phyloP scores from a whole-genome alignment of 1,140 invertebrate genomes.

The Drosophila santomea region DNA sequence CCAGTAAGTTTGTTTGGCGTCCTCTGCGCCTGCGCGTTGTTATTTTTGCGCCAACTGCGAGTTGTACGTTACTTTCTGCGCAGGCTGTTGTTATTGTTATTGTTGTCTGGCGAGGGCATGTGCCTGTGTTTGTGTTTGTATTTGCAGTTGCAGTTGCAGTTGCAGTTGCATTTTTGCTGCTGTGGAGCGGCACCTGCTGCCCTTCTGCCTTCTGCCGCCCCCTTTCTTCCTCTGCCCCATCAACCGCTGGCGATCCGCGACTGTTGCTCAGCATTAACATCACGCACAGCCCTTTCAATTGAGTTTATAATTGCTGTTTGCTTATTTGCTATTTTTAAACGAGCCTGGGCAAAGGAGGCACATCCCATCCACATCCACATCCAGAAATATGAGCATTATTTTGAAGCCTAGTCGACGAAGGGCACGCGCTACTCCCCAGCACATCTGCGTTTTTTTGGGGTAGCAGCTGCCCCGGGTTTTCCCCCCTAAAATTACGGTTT shows the following conservation, averaged over 20 bases:
- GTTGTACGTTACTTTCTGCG: conserved; percentile 67
- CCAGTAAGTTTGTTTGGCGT: conserved; percentile 3
- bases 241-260: conserved; percentile 19
- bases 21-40: conserved; percentile 37
- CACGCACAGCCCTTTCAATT: conserved; percentile 80
- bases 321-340: conserved; percentile 76
- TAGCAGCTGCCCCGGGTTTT: conserved; percentile 39
- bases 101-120: conserved; percentile 23
- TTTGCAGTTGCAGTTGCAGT: not conserved
- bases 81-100: conserved; percentile 35
- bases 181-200: conserved; percentile 53
- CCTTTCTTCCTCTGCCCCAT: not conserved
- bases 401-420: conserved; percentile 61
- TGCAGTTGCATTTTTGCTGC: conserved; percentile 36
- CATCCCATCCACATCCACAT: not conserved
- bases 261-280: conserved; percentile 65
- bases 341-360: conserved; percentile 29
- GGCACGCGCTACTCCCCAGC: conserved; percentile 63
- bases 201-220: not conserved
- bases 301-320: conserved; percentile 70
- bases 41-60: conserved; percentile 49
- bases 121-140: conserved; percentile 22
- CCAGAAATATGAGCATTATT: conserved; percentile 45
- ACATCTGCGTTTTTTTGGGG: conserved; percentile 64
- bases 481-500: conserved; percentile 27